Base-by-base conservation (phyloP, 2,888 invertebrate genomes). In the Lasioglossum zephyrum region DNA sequence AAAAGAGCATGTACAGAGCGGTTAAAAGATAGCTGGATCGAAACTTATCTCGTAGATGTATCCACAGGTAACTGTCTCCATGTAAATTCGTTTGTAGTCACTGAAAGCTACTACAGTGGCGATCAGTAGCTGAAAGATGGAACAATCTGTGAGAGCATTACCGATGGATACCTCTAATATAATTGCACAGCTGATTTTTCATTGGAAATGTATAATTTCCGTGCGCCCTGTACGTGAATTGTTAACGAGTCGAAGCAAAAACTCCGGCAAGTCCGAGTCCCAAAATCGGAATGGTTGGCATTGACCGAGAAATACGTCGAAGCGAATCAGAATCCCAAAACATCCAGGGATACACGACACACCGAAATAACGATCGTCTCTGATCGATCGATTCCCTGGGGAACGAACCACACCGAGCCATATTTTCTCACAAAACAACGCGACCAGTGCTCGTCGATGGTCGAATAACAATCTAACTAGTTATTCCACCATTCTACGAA, bases 301-400 rank as follows among this genome's bases (percentile, higher is more conserved):
- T 18, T 36, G 31, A 66, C n/a, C 22, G 41, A 66, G 70, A 49
- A 79, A 75, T 73, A 63, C 80, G 85, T 85, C 77, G 85, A 72
- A 74, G 47, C 49, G 75, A 44, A 36, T 9, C 22, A 22, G 73
- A 53, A 70, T 49, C n/a, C 63, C n/a, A 79, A 63, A 66, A 84
- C 75, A 85, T 76, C 69, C 73, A 73, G 44, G 79, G 75, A 31
- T 53, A 81, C 84, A 85, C 85, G 74, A 63, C 75, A 85, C 85
- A 84, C 79, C 78, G 78, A 78, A 78, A 57, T 60, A 73, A 81
- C 22, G 82, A 83, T 77, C 76, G 73, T 73, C 73, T 44, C 31
- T 11, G 11, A 22, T 66, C 66, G 66, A 31, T 66, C 18, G 18
- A 36, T 36, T 66, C 66, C 66, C 66, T 36, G 66, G 66, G 66